Conservation (phyloP, 2,888 invertebrate species). For the Amphiduros pacificus region DNA sequence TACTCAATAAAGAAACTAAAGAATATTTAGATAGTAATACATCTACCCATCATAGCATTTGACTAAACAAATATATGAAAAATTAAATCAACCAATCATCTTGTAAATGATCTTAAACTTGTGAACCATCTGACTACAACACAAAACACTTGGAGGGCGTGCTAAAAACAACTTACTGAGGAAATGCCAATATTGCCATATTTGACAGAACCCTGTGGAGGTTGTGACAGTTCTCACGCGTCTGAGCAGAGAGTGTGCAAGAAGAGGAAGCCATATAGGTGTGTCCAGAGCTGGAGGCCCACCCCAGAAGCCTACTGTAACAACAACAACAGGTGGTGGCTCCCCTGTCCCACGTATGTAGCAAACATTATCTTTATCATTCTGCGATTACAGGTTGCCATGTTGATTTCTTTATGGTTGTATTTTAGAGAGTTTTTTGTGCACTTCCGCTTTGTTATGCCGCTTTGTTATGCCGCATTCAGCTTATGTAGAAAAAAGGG, state of each 20-base stretch:
- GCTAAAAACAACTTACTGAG: too few species aligned
- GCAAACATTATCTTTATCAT: too few species aligned
- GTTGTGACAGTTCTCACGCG: slow-evolving; percentile 27
- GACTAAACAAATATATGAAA: neutral
- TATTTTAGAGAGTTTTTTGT: too few species aligned
- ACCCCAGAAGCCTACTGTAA: slow-evolving; percentile 27
- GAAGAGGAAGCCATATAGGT: slow-evolving; percentile 26
- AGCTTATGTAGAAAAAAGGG: too few species aligned
- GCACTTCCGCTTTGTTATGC: too few species aligned
- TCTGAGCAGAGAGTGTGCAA: slow-evolving; percentile 25
- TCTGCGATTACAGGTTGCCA: neutral
- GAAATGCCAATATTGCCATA: neutral
- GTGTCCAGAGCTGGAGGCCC: slow-evolving; percentile 31
- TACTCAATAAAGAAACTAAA: neutral
- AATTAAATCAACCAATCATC: neutral
- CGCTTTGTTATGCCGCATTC: too few species aligned
- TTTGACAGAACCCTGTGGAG: slow-evolving; percentile 37
- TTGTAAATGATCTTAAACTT: neutral
- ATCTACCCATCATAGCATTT: neutral
- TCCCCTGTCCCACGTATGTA: too few species aligned
- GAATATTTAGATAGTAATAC: neutral
- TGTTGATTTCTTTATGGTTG: neutral
- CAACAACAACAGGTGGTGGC: slow-evolving; percentile 31
- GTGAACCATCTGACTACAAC: too few species aligned
- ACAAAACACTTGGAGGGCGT: too few species aligned